Conservation (phyloP, 2,113 vertebrate genomes). For the Menura novaehollandiae region DNA sequence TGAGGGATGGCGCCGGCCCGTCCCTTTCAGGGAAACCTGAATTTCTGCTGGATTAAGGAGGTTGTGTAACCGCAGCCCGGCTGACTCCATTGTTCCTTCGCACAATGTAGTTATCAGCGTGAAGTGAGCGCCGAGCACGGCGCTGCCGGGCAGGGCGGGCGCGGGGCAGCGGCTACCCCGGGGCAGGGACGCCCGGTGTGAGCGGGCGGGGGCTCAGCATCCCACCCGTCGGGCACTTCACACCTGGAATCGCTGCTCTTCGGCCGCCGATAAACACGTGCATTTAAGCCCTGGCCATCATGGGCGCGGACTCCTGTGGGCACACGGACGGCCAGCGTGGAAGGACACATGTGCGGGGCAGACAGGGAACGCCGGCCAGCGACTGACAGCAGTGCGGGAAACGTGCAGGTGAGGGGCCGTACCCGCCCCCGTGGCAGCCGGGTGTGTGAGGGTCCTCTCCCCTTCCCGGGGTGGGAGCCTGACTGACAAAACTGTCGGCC, state of each 20-base stretch:
- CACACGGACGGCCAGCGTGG: constrained; percentile 74
- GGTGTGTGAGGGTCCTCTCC: neutral
- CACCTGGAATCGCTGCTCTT: neutral
- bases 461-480: neutral
- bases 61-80: neutral
- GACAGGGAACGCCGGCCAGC: neutral
- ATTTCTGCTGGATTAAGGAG: neutral
- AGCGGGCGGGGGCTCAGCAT: neutral
- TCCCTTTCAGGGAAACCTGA: neutral
- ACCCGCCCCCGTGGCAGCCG: neutral
- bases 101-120: neutral
- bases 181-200: neutral
- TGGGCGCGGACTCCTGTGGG: constrained; percentile 59
- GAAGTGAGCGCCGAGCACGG: neutral
- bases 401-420: too few relatives aligned
- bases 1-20: neutral
- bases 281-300: neutral
- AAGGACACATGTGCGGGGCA: neutral
- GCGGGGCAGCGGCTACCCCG: neutral
- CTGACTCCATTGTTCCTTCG: neutral
- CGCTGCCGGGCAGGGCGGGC: neutral
- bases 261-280: rapidly evolving
- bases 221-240: neutral
- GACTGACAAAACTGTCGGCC: neutral
- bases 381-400: neutral